Evolutionary conservation across 2,888 invertebrate genomes (phyloP).

Genomic region (Drosophila tripunctata): DNA sequence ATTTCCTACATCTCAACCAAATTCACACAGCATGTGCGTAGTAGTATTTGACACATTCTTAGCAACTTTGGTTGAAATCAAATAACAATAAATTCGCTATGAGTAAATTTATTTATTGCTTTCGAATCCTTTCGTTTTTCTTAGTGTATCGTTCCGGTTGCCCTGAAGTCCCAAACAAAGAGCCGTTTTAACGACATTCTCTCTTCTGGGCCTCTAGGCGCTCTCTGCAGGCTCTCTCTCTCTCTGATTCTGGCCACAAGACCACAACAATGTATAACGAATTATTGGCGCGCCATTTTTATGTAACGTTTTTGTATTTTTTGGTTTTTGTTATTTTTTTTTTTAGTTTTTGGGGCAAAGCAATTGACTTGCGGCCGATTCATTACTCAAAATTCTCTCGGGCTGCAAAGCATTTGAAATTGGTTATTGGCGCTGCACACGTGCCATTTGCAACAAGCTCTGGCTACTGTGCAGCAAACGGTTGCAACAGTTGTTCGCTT

Average conservation of each 20-base stretch:
- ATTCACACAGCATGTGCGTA: no score
- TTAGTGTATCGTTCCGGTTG: neutral
- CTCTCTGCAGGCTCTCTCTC: no score
- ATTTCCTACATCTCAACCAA: no score
- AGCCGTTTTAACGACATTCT: conserved; percentile 8
- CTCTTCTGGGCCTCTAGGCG: neutral
- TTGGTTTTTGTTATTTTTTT: neutral
- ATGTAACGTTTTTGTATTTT: conserved; percentile 45
- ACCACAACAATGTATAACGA: conserved; percentile 40
- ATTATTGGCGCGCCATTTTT: conserved; percentile 63
- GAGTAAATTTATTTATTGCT: no score
- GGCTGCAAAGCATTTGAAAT: conserved; percentile 24
- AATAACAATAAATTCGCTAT: no score
- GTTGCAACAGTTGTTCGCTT: conserved; percentile 22
- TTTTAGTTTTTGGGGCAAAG: conserved; percentile 40
- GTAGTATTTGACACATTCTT: no score
- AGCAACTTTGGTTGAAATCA: no score
- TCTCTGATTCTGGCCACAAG: conserved; percentile 21
- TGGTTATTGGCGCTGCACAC: conserved; percentile 21
- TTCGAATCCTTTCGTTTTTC: neutral
- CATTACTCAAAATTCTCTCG: conserved; percentile 39
- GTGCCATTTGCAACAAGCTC: conserved; percentile 4
- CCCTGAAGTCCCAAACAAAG: neutral
- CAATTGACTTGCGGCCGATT: conserved; percentile 55
- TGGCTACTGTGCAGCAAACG: conserved; percentile 7